Conservation (phyloP, 2,113 vertebrate species). For the Gyps fulvus region DNA sequence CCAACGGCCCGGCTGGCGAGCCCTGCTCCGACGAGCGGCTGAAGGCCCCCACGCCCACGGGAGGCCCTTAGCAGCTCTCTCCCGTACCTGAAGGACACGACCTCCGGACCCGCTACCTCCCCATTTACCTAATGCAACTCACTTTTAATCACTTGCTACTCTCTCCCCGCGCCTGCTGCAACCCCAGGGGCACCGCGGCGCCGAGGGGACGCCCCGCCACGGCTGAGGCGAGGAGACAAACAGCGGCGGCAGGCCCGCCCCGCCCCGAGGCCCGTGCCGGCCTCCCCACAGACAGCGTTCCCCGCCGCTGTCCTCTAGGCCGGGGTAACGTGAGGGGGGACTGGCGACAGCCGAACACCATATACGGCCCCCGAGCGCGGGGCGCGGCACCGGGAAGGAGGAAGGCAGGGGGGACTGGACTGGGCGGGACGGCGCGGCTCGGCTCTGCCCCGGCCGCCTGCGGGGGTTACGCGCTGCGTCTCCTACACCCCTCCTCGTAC, state of each 20-base stretch:
- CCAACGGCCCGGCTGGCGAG: rapidly evolving
- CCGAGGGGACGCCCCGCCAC: rapidly evolving
- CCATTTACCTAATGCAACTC: rapidly evolving
- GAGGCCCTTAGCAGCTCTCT: no score
- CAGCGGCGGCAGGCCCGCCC: no score
- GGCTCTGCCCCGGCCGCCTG: not conserved
- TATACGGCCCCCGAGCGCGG: not conserved
- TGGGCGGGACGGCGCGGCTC: rapidly evolving
- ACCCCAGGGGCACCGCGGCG: no score
- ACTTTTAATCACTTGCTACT: not conserved
- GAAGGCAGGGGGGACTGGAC: no score
- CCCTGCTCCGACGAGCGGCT: rapidly evolving
- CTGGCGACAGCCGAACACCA: not conserved
- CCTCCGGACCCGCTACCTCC: rapidly evolving
- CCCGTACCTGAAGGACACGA: rapidly evolving
- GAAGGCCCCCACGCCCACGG: rapidly evolving
- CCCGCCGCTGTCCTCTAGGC: not conserved
- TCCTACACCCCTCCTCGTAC: rapidly evolving
- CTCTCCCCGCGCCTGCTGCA: rapidly evolving
- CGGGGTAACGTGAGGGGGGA: rapidly evolving
- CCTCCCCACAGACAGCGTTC: not conserved
- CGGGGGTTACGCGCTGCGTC: rapidly evolving
- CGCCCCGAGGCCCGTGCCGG: rapidly evolving
- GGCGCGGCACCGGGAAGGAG: no score
- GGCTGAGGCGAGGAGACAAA: rapidly evolving